Conservation (phyloP, 1,140 invertebrate species). For the Adoxophyes honmai region DNA sequence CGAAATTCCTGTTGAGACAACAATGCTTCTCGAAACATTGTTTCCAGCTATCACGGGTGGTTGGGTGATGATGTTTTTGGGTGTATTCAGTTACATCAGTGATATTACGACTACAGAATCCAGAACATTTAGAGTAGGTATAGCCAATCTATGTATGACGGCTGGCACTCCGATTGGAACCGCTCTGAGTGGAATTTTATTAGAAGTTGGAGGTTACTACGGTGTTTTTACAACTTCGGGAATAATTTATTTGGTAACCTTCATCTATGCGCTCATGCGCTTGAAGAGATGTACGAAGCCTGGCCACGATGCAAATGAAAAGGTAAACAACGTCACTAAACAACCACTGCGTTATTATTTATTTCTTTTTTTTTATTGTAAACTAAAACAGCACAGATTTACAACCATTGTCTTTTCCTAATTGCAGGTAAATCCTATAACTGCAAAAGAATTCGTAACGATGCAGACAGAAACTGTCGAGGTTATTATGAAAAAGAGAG, state of each 20-base stretch:
- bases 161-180: constrained; percentile 69
- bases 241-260: constrained; percentile 51
- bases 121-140: constrained; percentile 76
- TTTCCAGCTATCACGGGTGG: constrained; percentile 78
- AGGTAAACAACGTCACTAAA: constrained; percentile 29
- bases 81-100: constrained; percentile 79
- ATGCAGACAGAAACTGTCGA: constrained; percentile 56
- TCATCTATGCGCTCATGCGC: constrained; percentile 53
- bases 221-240: constrained; percentile 64
- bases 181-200: constrained; percentile 66
- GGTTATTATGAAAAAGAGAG: constrained; percentile 57
- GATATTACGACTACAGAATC: constrained; percentile 77
- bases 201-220: constrained; percentile 67
- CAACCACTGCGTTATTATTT: too few species aligned
- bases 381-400: too few species aligned
- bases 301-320: constrained; percentile 29
- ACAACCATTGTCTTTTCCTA: too few species aligned
- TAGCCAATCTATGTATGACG: constrained; percentile 77
- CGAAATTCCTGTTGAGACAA: constrained; percentile 73
- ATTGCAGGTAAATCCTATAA: constrained; percentile 37
- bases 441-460: constrained; percentile 33
- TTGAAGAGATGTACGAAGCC: constrained; percentile 58
- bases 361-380: too few species aligned
- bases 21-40: constrained; percentile 76
- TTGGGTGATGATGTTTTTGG: constrained; percentile 76